Evolutionary conservation across 2,888 invertebrate genomes (phyloP).

Genomic region (Lasioglossum leucozonium): DNA sequence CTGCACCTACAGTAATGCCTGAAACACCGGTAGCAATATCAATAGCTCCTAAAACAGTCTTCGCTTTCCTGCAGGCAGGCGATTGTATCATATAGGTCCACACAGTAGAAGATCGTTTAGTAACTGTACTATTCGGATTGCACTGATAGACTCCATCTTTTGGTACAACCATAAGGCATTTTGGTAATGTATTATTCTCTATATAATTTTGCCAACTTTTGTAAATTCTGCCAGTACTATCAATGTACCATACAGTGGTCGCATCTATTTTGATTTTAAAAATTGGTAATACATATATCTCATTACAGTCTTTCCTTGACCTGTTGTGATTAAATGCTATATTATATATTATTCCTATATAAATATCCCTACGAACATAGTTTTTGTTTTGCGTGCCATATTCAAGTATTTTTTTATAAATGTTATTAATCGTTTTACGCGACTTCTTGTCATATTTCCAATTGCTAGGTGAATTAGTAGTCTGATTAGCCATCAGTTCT

Average conservation of each 20-base stretch:
- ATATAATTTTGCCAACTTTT: conserved; percentile 74
- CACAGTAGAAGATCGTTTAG: conserved; percentile 65
- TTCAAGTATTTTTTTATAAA: conserved; percentile 31
- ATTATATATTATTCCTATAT: conserved; percentile 56
- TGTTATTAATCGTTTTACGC: not conserved
- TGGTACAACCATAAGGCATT: conserved; percentile 78
- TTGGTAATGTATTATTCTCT: conserved; percentile 71
- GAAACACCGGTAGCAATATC: conserved; percentile 64
- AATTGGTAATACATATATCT: not conserved
- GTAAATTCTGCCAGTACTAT: conserved; percentile 73
- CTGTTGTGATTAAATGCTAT: conserved; percentile 9
- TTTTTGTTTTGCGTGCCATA: not conserved
- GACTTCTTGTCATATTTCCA: not conserved
- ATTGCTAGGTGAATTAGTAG: not conserved
- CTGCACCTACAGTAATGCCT: conserved; percentile 53
- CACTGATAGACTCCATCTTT: conserved; percentile 77
- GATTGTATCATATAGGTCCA: conserved; percentile 70
- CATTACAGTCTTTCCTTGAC: too few species aligned
- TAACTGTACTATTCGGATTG: conserved; percentile 61
- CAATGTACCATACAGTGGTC: conserved; percentile 69
- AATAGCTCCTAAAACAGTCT: conserved; percentile 25
- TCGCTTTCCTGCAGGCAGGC: conserved; percentile 62
- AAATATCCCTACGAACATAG: not conserved
- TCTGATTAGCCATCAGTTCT: not conserved
- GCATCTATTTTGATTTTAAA: conserved; percentile 20